Percentiles rank a stretch among this genome's conserved stretches.
Conservation (phyloP, 2,113 vertebrate species). For the Nannobrachium achirus region DNA sequence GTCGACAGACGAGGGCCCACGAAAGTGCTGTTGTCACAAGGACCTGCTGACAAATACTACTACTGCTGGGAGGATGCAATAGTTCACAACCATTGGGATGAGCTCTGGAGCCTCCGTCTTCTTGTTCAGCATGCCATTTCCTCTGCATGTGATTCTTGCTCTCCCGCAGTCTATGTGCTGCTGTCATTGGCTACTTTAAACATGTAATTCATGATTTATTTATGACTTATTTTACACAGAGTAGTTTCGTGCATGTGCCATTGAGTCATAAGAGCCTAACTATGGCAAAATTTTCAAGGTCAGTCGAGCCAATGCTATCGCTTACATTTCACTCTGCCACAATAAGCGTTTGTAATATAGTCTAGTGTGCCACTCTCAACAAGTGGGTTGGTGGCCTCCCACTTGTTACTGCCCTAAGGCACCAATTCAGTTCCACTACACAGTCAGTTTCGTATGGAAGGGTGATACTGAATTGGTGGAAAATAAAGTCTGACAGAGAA, state of each 20-base stretch:
- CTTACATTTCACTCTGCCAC: conserved; percentile 37
- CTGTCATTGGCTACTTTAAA: background rate
- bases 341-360: conserved; percentile 54
- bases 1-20: conserved; percentile 45
- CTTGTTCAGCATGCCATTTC: background rate
- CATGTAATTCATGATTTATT: background rate
- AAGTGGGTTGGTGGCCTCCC: conserved; percentile 39
- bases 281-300: conserved; percentile 23
- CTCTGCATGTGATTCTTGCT: background rate
- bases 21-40: conserved; percentile 24
- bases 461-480: conserved; percentile 28
- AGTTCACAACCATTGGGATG: background rate
- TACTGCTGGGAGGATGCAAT: background rate
- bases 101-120: background rate
- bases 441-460: conserved; percentile 15
- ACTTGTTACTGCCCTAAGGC: conserved; percentile 39
- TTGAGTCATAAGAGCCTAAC: background rate
- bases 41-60: conserved; percentile 9
- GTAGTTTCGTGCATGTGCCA: background rate
- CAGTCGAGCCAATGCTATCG: conserved; percentile 1
- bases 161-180: background rate
- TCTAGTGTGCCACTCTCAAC: conserved; percentile 17
- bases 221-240: background rate
- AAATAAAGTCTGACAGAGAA: conserved; percentile 50
- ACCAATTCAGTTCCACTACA: conserved; percentile 10